These are phyloP conservation scores for Drosophila leonis DNA, from an alignment of 2,888 invertebrate genomes.

Conservation along the genomic window DNA sequence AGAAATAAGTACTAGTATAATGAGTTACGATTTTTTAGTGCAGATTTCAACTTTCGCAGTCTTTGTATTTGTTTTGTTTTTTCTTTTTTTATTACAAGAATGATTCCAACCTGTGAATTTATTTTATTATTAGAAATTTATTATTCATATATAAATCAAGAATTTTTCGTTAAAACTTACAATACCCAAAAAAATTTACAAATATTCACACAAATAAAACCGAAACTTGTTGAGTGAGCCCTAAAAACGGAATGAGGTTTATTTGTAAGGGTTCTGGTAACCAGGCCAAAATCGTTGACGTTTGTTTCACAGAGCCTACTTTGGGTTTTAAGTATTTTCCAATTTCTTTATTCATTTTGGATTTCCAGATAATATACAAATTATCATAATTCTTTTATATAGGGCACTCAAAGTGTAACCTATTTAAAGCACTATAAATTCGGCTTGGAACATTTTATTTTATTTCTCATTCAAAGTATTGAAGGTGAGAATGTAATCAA, in stretches of 20 bases:
- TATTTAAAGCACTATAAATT: too few relatives aligned
- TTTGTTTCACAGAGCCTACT: constrained; percentile 3
- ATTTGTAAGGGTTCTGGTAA: not conserved
- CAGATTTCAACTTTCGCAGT: not conserved
- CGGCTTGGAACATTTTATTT: too few relatives aligned
- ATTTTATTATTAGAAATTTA: too few relatives aligned
- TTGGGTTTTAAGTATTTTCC: not conserved
- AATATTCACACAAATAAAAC: constrained; percentile 19
- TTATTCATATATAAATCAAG: not conserved
- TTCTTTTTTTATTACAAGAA: constrained; percentile 1
- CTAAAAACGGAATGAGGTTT: constrained; percentile 1
- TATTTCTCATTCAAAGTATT: too few relatives aligned
- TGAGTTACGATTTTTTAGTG: not conserved
- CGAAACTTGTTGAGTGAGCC: constrained; percentile 4
- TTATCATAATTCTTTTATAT: too few relatives aligned
- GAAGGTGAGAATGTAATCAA: too few relatives aligned
- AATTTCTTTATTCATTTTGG: too few relatives aligned
- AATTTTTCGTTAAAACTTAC: constrained; percentile 12
- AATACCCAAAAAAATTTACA: constrained; percentile 12
- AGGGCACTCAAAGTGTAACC: too few relatives aligned
- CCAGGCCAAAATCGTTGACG: not conserved
- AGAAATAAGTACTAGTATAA: not conserved
- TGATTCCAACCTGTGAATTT: not conserved
- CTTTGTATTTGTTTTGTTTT: too few relatives aligned
- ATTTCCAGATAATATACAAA: too few relatives aligned